Evolutionary conservation across 1,140 invertebrate genomes (phyloP), one percentile per base, ranked within the genome.

Genomic region (Drosophila erecta): DNA sequence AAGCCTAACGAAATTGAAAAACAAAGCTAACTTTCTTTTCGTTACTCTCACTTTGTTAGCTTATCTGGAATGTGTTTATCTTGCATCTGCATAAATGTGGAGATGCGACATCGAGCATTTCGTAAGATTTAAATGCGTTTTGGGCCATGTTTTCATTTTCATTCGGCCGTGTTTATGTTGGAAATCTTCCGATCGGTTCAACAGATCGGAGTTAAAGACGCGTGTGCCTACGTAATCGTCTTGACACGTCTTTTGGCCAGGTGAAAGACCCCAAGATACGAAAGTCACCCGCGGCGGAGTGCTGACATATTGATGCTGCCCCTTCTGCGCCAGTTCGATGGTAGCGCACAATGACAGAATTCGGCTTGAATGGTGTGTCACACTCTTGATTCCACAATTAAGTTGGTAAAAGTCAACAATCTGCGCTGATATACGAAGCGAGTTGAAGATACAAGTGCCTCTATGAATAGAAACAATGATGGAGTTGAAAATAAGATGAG

Each of bases 21-120:
- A 24, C 27, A 60, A 40, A 50, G 37, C 72, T 75, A 78, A 87
- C 83, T 87, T 85, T 85, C 83, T 81, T 85, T 72, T 49, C 50
- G 15, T 41, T 75, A 86, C 84, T 86, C 84, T 86, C 84, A 79
- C 83, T 81, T 69, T 24, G 53, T 3, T 17, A 15, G 55, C 59
- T 73, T 61, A 84, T 80, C 72, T 69, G 62, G 54, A 56, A 69
- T 70, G 62, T 78, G 70, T 86, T 83, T 83, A 86, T 87, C 81
- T 86, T 83, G 65, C 83, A 79, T 79, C 69, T 87, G 61, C 55
- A 67, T 56, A 71, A 76, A 65, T 79, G 61, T 79, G 58, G 40
- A 71, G 81, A 87, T 78, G 60, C 65, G 61, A 76, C 73, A 76
- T 50, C 69, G 20, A 53, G 44, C 57, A 84, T 85, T 66, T 84